phyloP scores from a whole-genome alignment of 2,888 invertebrate species.

The Polylopha cassiicola region DNA sequence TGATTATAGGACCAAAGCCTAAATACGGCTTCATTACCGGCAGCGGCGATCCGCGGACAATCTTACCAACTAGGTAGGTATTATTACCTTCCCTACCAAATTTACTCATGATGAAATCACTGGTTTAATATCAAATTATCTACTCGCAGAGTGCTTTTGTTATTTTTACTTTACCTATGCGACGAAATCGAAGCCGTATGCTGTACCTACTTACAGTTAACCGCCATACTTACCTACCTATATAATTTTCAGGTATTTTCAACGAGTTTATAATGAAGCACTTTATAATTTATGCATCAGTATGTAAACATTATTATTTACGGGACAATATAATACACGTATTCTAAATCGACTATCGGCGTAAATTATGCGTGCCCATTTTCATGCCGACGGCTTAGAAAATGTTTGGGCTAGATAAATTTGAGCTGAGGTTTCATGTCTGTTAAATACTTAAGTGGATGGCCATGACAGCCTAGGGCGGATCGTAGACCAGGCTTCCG shows the following conservation, averaged over 20 bases:
- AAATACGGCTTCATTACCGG: constrained; percentile 71
- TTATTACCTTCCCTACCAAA: constrained; percentile 69
- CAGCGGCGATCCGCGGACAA: constrained; percentile 70
- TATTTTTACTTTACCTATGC: constrained; percentile 41
- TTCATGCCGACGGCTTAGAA: constrained; percentile 64
- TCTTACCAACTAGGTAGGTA: constrained; percentile 69
- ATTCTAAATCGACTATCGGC: constrained; percentile 53
- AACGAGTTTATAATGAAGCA: no score
- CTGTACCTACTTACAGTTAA: no score
- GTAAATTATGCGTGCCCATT: constrained; percentile 72
- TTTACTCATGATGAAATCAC: constrained; percentile 66
- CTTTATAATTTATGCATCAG: constrained; percentile 36
- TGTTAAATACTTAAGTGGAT: constrained; percentile 74
- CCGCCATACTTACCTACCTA: no score
- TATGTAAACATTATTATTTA: constrained; percentile 32
- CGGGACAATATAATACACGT: constrained; percentile 56
- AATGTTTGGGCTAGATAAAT: constrained; percentile 73
- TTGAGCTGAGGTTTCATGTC: constrained; percentile 70
- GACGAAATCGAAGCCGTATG: constrained; percentile 20
- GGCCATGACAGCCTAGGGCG: constrained; percentile 73
- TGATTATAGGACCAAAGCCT: constrained; percentile 75
- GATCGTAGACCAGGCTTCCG: constrained; percentile 66
- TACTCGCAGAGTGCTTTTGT: constrained; percentile 59
- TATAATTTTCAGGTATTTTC: no score
- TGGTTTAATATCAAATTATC: constrained; percentile 65